These are phyloP conservation scores for Neria commutata DNA, from an alignment of 2,888 invertebrate species.

Conservation along the genomic window DNA sequence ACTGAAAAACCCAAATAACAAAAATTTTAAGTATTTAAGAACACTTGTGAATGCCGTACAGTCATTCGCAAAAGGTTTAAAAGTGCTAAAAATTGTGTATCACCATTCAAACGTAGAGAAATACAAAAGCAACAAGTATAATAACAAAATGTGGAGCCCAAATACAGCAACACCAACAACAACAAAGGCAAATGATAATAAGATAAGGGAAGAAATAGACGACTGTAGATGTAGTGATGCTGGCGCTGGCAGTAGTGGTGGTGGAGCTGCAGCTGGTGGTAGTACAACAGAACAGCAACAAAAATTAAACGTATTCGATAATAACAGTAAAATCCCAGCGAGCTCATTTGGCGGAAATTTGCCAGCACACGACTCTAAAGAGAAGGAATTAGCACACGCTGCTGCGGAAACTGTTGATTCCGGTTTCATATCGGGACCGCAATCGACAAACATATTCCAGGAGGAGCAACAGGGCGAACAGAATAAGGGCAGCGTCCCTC, in stretches of 20 bases:
- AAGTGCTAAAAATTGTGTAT: constrained; percentile 24
- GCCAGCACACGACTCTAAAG: constrained; percentile 1
- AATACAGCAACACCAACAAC: constrained; percentile 38
- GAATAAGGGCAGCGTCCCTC: constrained; percentile 23
- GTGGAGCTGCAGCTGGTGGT: constrained; percentile 37
- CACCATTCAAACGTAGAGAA: constrained; percentile 21
- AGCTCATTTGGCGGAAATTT: constrained; percentile 39
- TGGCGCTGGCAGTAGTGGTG: constrained; percentile 24
- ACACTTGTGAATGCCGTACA: too few relatives aligned
- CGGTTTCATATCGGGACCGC: constrained; percentile 63
- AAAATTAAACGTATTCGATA: constrained; percentile 30
- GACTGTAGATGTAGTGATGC: constrained; percentile 44
- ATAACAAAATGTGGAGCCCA: constrained; percentile 55
- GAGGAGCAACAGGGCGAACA: constrained; percentile 34
- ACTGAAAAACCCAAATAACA: constrained; percentile 20
- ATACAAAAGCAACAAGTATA: constrained; percentile 23
- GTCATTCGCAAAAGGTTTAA: constrained; percentile 15
- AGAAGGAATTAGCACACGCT: constrained; percentile 25
- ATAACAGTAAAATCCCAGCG: constrained; percentile 38
- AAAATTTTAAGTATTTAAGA: constrained; percentile 20
- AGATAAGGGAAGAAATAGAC: constrained; percentile 43
- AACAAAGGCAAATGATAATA: constrained; percentile 48
- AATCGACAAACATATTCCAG: constrained; percentile 41
- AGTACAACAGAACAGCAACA: constrained; percentile 36
- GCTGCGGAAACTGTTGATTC: constrained; percentile 58